Conservation (phyloP, 2,113 vertebrate genomes). For the Elephas maximus region DNA sequence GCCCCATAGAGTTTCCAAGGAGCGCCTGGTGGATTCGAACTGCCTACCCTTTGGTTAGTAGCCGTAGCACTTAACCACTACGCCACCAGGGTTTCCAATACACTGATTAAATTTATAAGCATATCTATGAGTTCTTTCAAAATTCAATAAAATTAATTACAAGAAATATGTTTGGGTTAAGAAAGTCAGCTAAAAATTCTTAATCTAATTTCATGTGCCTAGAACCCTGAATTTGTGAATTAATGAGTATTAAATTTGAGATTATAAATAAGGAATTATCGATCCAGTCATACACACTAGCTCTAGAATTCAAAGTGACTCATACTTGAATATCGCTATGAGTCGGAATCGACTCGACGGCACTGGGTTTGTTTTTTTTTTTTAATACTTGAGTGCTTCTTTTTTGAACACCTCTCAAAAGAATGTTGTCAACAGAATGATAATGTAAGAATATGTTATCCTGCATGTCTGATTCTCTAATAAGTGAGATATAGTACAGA, state of each 20-base stretch:
- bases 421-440: neutral
- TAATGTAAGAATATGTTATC: constrained; percentile 19
- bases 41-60: too few relatives aligned
- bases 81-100: neutral
- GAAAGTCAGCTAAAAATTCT: neutral
- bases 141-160: neutral
- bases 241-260: constrained; percentile 4
- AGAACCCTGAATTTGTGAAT: neutral
- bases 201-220: neutral
- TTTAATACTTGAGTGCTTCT: neutral
- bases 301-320: neutral
- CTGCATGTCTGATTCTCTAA: constrained; percentile 27
- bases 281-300: neutral
- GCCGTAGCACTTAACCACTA: too few relatives aligned
- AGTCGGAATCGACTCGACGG: too few relatives aligned
- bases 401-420: constrained; percentile 25
- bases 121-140: neutral
- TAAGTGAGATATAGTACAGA: neutral
- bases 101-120: neutral
- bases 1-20: too few relatives aligned
- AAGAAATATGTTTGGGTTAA: neutral
- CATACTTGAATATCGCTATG: too few relatives aligned
- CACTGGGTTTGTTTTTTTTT: too few relatives aligned
- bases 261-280: neutral
- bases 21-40: too few relatives aligned